These are phyloP conservation scores for Dendrocincla fuliginosa DNA, from an alignment of 2,797 vertebrate genomes.

Conservation along the genomic window DNA sequence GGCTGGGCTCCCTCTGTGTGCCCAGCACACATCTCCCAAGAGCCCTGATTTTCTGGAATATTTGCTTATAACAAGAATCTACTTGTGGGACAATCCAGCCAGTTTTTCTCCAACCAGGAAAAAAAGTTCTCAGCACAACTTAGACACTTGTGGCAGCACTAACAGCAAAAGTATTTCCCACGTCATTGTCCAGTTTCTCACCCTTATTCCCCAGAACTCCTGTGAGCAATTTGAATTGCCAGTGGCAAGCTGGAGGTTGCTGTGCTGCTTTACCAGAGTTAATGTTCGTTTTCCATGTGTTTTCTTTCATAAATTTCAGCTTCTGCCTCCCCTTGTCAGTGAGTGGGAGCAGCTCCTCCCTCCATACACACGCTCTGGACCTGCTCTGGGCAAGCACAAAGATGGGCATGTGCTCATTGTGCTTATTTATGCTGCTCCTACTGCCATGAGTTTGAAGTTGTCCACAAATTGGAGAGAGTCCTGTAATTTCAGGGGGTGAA, in stretches of 20 bases:
- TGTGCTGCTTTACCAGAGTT: constrained; percentile 8
- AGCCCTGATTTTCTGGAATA: background rate
- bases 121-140: background rate
- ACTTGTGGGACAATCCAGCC: background rate
- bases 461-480: background rate
- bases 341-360: background rate
- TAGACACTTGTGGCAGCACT: background rate
- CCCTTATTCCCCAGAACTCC: background rate
- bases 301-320: constrained; percentile 49
- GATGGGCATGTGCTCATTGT: background rate
- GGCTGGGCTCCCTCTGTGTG: rapidly evolving
- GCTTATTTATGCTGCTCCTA: background rate
- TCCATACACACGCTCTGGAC: background rate
- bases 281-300: constrained; percentile 21
- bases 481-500: background rate
- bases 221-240: background rate
- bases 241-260: constrained; percentile 1
- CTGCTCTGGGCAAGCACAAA: background rate
- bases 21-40: background rate
- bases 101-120: background rate
- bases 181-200: constrained; percentile 35
- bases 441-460: background rate
- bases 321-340: constrained; percentile 6
- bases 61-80: background rate
- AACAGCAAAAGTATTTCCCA: constrained; percentile 44